phyloP scores from a whole-genome alignment of 2,797 vertebrate genomes.

The Melanogrammus aeglefinus region DNA sequence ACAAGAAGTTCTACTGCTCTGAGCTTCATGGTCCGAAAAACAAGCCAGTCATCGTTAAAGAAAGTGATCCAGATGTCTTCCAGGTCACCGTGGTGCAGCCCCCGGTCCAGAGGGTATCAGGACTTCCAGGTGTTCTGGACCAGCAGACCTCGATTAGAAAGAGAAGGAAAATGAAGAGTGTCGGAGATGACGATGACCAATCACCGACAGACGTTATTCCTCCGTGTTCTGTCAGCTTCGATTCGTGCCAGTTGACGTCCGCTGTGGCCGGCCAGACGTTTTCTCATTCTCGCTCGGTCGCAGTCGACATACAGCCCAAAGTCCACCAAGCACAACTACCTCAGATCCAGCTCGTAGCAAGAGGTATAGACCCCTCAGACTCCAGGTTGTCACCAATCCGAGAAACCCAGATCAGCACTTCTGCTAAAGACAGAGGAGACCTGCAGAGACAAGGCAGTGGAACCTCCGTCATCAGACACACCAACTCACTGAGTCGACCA shows the following conservation, averaged over 20 bases:
- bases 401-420: conserved; percentile 76
- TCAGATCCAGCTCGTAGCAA: conserved; percentile 81
- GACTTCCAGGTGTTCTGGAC: conserved; percentile 78
- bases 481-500: conserved; percentile 92
- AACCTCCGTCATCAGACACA: conserved; percentile 97
- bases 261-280: conserved; percentile 58
- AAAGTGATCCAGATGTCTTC: conserved; percentile 80
- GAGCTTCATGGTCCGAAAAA: conserved; percentile 97
- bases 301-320: conserved; percentile 73
- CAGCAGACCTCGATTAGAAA: conserved; percentile 91
- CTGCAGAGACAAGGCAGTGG: conserved; percentile 89
- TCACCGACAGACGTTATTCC: conserved; percentile 81
- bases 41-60: conserved; percentile 77
- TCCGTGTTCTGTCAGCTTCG: conserved; percentile 76
- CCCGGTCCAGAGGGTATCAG: conserved; percentile 73
- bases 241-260: conserved; percentile 68
- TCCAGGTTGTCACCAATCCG: conserved; percentile 73
- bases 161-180: conserved; percentile 97
- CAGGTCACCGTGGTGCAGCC: conserved; percentile 74
- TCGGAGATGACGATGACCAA: conserved; percentile 93
- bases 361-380: conserved; percentile 72
- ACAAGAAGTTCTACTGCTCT: conserved; percentile 99
- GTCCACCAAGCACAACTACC: conserved; percentile 74
- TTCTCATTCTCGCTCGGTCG: conserved; percentile 59
- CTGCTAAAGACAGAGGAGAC: conserved; percentile 77